Evolutionary conservation across 2,113 vertebrate genomes (phyloP), one percentile per base, ranked within the genome.

Genomic region (Aegotheles bennettii): DNA sequence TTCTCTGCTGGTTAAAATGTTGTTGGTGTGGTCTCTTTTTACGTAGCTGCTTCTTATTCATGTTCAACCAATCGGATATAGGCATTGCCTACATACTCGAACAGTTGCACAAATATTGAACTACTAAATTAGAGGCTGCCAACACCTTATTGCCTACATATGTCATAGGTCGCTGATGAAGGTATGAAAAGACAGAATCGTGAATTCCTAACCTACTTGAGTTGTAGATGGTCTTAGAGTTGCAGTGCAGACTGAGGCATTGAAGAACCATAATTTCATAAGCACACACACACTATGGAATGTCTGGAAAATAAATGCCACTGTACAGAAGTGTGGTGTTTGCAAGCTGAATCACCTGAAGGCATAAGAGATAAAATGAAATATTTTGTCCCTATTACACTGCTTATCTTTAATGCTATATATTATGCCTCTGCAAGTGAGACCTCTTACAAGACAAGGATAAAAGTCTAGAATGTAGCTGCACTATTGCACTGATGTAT

Each of bases 231-330:
- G 5, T 29, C 47, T 68, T 76, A 45, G 36, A 76, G 25, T 5
- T 84, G 16, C 24, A 31, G 26, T 21, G 24, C 33, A 80, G 28
- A 45, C 38, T n/a, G 61, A n/a, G 31, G 10, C 2, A 1, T 4
- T 59, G 20, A 85, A 86, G 35, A 63, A 35, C 2, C 3, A 4
- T 45, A 16, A 65, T 90, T 83, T 61, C 59, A 69, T 53, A 87
- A 60, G 23, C 3, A 16, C 35, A n/a, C 0, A 0, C 9, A 25
- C 7, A 7, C 9, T 59, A 2, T 2, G 7, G 51, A 75, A 63
- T 35, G 11, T n/a, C 61, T 85, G 48, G 45, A 33, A 74, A 77
- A 65, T 12, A 74, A 81, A 70, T 29, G 13, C 7, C 50, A 36
- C 33, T 45, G 10, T 36, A 63, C 9, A 65, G 40, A 80, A 91